These are phyloP conservation scores for Ophraella communa DNA, from an alignment of 2,888 invertebrate genomes.

Conservation along the genomic window DNA sequence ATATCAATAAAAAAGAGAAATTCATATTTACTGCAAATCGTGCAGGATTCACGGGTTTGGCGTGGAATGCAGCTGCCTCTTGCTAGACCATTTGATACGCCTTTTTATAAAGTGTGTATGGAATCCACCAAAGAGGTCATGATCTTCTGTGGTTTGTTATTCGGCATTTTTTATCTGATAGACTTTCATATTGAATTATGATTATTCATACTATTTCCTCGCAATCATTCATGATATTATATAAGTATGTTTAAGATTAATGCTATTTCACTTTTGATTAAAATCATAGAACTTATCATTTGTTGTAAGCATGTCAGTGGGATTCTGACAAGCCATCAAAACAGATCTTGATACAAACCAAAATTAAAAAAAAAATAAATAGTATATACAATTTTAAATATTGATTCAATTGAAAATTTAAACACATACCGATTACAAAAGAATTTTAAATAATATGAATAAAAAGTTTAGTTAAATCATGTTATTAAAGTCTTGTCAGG, in stretches of 20 bases:
- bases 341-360: not conserved
- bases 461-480: too few relatives aligned
- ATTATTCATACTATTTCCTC: constrained; percentile 12
- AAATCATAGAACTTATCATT: constrained; percentile 16
- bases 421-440: too few relatives aligned
- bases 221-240: constrained; percentile 23
- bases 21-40: too few relatives aligned
- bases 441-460: too few relatives aligned
- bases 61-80: too few relatives aligned
- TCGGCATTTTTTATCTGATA: constrained; percentile 27
- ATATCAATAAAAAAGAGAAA: too few relatives aligned
- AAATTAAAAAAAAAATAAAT: too few relatives aligned
- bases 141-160: constrained; percentile 21
- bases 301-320: constrained; percentile 19
- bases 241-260: constrained; percentile 11
- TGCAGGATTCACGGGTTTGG: too few relatives aligned
- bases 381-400: too few relatives aligned
- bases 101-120: not conserved
- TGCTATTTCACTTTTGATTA: constrained; percentile 21
- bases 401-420: too few relatives aligned
- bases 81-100: not conserved
- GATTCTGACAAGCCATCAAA: constrained; percentile 17
- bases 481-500: too few relatives aligned
- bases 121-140: constrained; percentile 19
- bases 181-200: constrained; percentile 24